Conservation (phyloP, 2,888 invertebrate genomes). For the Sesamia inferens region DNA sequence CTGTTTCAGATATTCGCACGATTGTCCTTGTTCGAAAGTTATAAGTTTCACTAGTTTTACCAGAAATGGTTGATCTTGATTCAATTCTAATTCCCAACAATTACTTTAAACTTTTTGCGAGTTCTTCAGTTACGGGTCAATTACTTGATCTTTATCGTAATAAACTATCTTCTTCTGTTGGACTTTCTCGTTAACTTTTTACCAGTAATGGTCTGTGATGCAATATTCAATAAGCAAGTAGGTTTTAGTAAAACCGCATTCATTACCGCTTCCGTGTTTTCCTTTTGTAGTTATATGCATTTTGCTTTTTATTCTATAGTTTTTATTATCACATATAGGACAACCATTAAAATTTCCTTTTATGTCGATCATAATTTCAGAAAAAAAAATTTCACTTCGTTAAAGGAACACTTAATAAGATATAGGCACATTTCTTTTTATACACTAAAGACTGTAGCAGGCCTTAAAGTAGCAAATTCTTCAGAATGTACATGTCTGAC, state of each 20-base stretch:
- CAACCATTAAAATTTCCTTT: conserved; percentile 41
- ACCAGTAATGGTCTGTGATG: conserved; percentile 24
- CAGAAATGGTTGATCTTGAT: conserved; percentile 75
- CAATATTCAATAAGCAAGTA: conserved; percentile 11
- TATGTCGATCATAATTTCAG: conserved; percentile 38
- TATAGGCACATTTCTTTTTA: conserved; percentile 9
- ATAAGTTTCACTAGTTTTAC: conserved; percentile 64
- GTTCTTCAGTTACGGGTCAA: conserved; percentile 62
- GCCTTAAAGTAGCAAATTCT: conserved; percentile 30
- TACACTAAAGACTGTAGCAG: background rate
- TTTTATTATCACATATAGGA: conserved; percentile 18
- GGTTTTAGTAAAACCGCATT: conserved; percentile 5
- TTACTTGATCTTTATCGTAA: conserved; percentile 65
- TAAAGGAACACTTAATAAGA: background rate
- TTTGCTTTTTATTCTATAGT: conserved; percentile 21
- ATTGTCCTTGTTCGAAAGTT: conserved; percentile 67
- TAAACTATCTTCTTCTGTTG: conserved; percentile 49
- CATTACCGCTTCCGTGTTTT: conserved; percentile 15
- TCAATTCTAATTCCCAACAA: conserved; percentile 65
- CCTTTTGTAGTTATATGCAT: conserved; percentile 11
- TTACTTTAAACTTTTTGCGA: conserved; percentile 50
- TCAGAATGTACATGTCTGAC: conserved; percentile 31
- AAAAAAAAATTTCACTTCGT: background rate
- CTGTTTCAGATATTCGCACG: conserved; percentile 71
- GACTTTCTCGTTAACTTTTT: conserved; percentile 38